Percentiles rank a stretch among this genome's conserved stretches.
These are phyloP conservation scores for Calidris pugnax DNA, from an alignment of 2,113 vertebrate species.

Conservation along the genomic window DNA sequence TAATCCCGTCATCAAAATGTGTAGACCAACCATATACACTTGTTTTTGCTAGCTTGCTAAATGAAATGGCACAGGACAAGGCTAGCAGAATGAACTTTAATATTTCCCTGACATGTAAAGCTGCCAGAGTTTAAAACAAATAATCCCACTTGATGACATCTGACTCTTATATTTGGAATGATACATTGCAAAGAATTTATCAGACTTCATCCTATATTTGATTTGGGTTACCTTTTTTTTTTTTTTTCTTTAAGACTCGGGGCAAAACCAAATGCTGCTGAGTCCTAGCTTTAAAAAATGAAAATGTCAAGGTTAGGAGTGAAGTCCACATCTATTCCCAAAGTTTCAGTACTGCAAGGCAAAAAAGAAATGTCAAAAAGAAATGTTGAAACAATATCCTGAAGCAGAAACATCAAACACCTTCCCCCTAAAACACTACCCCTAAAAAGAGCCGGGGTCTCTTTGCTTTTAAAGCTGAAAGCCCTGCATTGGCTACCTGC, in stretches of 20 bases:
- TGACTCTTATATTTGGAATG: slow-evolving; percentile 25
- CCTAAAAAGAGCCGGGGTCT: background rate
- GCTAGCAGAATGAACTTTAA: slow-evolving; percentile 7
- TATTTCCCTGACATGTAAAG: slow-evolving; percentile 27
- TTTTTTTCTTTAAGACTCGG: background rate
- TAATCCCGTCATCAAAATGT: background rate
- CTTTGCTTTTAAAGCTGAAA: background rate
- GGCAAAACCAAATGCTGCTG: slow-evolving; percentile 29
- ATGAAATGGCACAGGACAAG: slow-evolving; percentile 26
- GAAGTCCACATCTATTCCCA: background rate
- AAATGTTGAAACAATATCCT: background rate
- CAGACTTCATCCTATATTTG: background rate
- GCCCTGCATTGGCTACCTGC: background rate
- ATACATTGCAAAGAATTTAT: slow-evolving; percentile 36
- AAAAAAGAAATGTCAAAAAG: background rate
- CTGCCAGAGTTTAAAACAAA: slow-evolving; percentile 27
- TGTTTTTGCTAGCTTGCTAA: slow-evolving; percentile 18
- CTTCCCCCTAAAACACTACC: background rate
- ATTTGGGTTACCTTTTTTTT: background rate
- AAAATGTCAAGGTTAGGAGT: background rate
- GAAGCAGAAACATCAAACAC: background rate
- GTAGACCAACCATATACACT: background rate
- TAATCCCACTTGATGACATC: slow-evolving; percentile 29
- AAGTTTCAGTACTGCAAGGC: background rate
- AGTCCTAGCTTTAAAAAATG: background rate